Evolutionary conservation across 2,888 invertebrate species (phyloP).

Genomic region (Apodemia mormo): DNA sequence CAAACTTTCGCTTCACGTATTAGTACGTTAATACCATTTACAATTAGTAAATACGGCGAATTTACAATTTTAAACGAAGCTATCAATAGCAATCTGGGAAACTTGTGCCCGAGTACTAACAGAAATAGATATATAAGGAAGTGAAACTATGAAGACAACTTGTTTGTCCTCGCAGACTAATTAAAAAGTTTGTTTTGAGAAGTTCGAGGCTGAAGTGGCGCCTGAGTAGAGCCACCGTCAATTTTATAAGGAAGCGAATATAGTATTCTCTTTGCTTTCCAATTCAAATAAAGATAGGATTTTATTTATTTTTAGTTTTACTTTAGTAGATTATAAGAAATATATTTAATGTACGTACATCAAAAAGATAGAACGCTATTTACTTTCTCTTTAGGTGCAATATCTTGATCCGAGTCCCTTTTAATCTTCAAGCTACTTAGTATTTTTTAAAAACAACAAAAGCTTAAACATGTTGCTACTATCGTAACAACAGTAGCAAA

Average conservation of each 20-base stretch:
- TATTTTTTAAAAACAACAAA: too few relatives aligned
- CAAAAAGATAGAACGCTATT: too few relatives aligned
- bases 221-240: conserved; percentile 60
- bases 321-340: too few relatives aligned
- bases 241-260: conserved; percentile 64
- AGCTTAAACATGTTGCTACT: too few relatives aligned
- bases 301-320: conserved; percentile 19
- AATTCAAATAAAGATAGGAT: conserved; percentile 25
- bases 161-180: conserved; percentile 80
- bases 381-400: too few relatives aligned
- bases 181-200: conserved; percentile 78
- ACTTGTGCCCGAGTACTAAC: conserved; percentile 20
- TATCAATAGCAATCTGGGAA: conserved; percentile 22
- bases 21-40: too few relatives aligned
- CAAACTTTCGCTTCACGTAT: too few relatives aligned
- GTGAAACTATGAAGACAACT: conserved; percentile 66
- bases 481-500: too few relatives aligned
- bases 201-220: conserved; percentile 65
- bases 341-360: too few relatives aligned
- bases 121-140: conserved; percentile 29
- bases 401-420: too few relatives aligned
- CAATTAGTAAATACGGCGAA: conserved; percentile 35
- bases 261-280: conserved; percentile 21
- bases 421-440: too few relatives aligned
- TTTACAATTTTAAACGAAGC: conserved; percentile 44